Base-by-base conservation (phyloP, 2,888 invertebrate species). In the Loripinus fragilis region DNA sequence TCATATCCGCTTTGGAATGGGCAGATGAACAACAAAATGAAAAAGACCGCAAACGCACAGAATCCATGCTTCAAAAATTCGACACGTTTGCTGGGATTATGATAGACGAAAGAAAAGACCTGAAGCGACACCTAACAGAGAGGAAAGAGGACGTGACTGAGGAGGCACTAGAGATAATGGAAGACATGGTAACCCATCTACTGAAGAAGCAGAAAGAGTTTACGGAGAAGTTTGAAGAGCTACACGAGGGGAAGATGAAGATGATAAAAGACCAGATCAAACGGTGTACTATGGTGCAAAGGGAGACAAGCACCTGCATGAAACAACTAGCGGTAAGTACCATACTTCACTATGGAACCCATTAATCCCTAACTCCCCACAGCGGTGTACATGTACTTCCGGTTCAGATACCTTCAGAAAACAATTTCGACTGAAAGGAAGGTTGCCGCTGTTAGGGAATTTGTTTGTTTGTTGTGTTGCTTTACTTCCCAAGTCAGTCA, bases 1-100 rank as follows among this genome's bases (percentile, higher is more conserved):
- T 84, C 28, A 74, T 84, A 33, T 76, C 84, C 10, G 84, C 78
- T 0, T 67, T 71, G 17, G 84, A 84, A 48, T 84, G 84, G 84
- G 84, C 81, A 5, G 81, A 84, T 42, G 81, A 80, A 17, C 83
- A 83, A 69, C 71, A 67, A 10, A 69, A 78, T 70, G 83, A 83
- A 38, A 55, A 67, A 5, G 78, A 83, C 48, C 67, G 83, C 3
- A 71, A 73, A 10, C 50, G 33, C 35, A 78, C 74, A 12, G 80
- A 80, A 66, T 23, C 76, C 20, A 64, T 65, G 17, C 76, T 83
- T 15, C 73, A 76, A 41, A 66, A 64, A 38, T 76, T 83, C 28
- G 83, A 83, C 38, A 66, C 71, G 20, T 83, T 81, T 52, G 83
- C 83, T 65, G 83, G 83, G 28, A 72, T 77, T 2, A 78, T 84